These are phyloP conservation scores for Gryllus longicercus DNA, from an alignment of 2,888 invertebrate species.

Conservation along the genomic window DNA sequence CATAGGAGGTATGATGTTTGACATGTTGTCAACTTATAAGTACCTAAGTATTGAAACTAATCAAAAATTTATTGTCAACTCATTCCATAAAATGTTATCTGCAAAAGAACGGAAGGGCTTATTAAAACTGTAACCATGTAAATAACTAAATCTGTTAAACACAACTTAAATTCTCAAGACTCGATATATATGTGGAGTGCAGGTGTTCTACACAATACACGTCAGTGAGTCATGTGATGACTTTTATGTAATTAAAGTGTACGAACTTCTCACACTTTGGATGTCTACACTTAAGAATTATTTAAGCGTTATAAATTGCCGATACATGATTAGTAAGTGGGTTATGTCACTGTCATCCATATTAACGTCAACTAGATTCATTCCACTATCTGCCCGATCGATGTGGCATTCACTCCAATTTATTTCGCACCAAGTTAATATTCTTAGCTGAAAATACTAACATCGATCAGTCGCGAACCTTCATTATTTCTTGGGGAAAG, in stretches of 20 bases:
- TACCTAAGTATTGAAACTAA: background rate
- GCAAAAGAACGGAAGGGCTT: background rate
- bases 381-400: background rate
- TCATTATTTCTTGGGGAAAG: too few species aligned
- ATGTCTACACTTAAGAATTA: too few species aligned
- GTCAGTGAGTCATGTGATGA: background rate
- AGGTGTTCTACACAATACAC: background rate
- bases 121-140: background rate
- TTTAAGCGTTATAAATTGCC: too few species aligned
- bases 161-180: background rate
- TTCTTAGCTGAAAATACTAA: too few species aligned
- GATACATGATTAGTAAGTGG: too few species aligned
- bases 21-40: conserved; percentile 30
- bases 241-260: background rate
- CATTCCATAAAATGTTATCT: background rate
- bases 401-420: background rate
- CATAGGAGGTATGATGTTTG: conserved; percentile 55
- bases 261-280: too few species aligned
- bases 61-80: conserved; percentile 11
- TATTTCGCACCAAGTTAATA: background rate
- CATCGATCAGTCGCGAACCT: too few species aligned
- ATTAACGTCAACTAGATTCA: background rate
- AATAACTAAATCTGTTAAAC: background rate
- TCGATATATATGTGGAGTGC: background rate
- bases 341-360: too few species aligned